A percentile compares a stretch with the other conserved stretches of the same genome.
These are phyloP conservation scores for Prietella phreatophila DNA, from an alignment of 2,113 vertebrate species.

Conservation along the genomic window DNA sequence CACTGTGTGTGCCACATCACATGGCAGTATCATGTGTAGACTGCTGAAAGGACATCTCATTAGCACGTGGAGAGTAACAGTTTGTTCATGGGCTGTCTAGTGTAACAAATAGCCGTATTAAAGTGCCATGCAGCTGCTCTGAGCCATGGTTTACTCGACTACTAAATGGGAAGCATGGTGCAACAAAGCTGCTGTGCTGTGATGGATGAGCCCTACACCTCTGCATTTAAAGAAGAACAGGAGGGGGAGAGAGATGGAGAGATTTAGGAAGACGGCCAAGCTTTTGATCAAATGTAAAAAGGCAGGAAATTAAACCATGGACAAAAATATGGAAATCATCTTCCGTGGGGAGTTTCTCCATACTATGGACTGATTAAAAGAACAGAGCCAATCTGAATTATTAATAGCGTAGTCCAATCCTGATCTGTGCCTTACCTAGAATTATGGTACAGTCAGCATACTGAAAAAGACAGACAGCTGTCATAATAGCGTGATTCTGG, in stretches of 20 bases:
- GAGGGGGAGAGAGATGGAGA: not conserved
- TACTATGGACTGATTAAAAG: conserved; percentile 62
- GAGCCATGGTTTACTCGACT: conserved; percentile 61
- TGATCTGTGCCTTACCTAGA: conserved; percentile 36
- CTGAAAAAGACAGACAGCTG: not conserved
- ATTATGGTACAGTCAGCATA: not conserved
- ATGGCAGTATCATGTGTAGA: not conserved
- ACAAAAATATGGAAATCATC: conserved; percentile 67
- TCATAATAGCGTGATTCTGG: not conserved
- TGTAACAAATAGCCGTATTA: conserved; percentile 70
- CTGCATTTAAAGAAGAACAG: conserved; percentile 67
- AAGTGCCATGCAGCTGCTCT: conserved; percentile 54
- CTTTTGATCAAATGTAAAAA: conserved; percentile 71
- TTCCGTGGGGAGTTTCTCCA: not conserved
- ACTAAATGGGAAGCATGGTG: conserved; percentile 67
- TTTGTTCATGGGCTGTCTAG: conserved; percentile 51
- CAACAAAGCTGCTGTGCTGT: conserved; percentile 54
- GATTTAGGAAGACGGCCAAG: conserved; percentile 42
- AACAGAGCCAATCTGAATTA: conserved; percentile 58
- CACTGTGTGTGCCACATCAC: not conserved
- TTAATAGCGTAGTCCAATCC: conserved; percentile 58
- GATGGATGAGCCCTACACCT: conserved; percentile 70
- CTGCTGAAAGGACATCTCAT: not conserved
- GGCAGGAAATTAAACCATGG: conserved; percentile 71
- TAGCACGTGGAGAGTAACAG: conserved; percentile 54